Conservation (phyloP, 1,140 invertebrate genomes). For the Drosophila arawakana region DNA sequence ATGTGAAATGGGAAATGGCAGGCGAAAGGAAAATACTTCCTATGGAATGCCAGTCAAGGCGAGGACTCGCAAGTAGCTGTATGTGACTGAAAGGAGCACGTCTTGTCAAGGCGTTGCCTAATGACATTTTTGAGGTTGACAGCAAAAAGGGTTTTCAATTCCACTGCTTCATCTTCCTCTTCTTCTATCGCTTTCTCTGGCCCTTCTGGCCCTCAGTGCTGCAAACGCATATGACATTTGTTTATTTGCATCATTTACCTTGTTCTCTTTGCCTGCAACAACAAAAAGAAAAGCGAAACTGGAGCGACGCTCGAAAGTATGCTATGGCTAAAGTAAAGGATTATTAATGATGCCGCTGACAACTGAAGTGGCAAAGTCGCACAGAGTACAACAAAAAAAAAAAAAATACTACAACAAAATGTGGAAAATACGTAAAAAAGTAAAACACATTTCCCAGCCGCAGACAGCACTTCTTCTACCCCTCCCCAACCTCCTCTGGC, state of each 20-base stretch:
- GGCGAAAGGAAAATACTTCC: too few species aligned
- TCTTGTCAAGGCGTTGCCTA: conserved; percentile 64
- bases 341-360: conserved; percentile 81
- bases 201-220: neutral
- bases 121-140: conserved; percentile 83
- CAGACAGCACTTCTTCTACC: conserved; percentile 14
- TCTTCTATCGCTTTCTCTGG: neutral
- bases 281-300: conserved; percentile 2
- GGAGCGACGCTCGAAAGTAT: conserved; percentile 57
- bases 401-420: neutral
- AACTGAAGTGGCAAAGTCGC: conserved; percentile 76
- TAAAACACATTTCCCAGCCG: conserved; percentile 17
- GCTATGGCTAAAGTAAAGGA: conserved; percentile 70
- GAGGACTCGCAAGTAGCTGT: neutral
- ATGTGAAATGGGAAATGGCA: neutral
- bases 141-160: conserved; percentile 35
- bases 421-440: neutral
- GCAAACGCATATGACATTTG: conserved; percentile 79
- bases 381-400: conserved; percentile 3
- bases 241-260: conserved; percentile 84
- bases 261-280: conserved; percentile 32
- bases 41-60: neutral
- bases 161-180: neutral
- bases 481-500: neutral
- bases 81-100: conserved; percentile 51